Evolutionary conservation across 2,888 invertebrate species (phyloP).

Genomic region (Hirtodrosophila confusa): DNA sequence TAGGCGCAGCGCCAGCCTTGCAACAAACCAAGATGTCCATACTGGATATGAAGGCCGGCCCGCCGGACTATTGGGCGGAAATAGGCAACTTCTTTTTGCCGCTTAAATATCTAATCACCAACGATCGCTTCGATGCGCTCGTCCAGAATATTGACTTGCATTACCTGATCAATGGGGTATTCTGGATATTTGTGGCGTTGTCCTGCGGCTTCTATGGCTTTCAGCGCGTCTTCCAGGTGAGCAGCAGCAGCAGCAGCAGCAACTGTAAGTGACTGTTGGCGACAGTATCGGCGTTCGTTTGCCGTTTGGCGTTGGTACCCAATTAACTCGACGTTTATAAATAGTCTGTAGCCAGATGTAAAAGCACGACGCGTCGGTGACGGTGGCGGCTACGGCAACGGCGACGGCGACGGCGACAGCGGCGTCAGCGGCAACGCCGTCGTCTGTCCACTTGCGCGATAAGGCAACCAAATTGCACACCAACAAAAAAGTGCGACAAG

Average conservation of each 20-base stretch:
- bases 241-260: constrained; percentile 20
- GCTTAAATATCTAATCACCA: constrained; percentile 81
- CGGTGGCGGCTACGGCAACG: neutral
- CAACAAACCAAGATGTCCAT: constrained; percentile 75
- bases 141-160: constrained; percentile 81
- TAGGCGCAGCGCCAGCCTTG: constrained; percentile 12
- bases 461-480: constrained; percentile 12
- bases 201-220: constrained; percentile 81
- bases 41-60: constrained; percentile 81
- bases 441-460: constrained; percentile 18
- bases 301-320: constrained; percentile 21
- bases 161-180: constrained; percentile 82
- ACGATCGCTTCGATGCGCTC: constrained; percentile 81
- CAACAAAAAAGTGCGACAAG: neutral
- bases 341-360: constrained; percentile 56
- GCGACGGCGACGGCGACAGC: neutral
- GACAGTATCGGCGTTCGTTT: constrained; percentile 17
- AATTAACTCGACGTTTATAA: constrained; percentile 62
- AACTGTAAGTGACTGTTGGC: neutral
- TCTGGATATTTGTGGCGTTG: constrained; percentile 83
- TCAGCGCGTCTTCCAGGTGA: constrained; percentile 82
- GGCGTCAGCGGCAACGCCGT: neutral
- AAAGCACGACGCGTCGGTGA: constrained; percentile 12
- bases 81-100: constrained; percentile 83
- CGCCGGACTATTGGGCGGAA: constrained; percentile 82